Evolutionary conservation across 2,113 vertebrate genomes (phyloP).

Genomic region (Peromyscus californicus): DNA sequence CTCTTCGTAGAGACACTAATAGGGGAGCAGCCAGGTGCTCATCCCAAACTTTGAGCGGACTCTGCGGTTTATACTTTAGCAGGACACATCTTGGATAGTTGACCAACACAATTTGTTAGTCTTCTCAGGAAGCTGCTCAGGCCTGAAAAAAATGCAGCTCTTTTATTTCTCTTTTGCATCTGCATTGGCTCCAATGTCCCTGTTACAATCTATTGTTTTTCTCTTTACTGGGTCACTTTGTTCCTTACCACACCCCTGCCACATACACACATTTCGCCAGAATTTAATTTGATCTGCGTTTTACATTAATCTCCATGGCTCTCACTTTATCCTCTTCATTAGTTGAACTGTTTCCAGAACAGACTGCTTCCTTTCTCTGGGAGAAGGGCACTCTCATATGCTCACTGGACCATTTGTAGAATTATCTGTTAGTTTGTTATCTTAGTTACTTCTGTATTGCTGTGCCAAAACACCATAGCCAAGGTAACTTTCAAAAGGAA

Average conservation of each 20-base stretch:
- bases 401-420: not conserved
- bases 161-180: not conserved
- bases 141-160: not conserved
- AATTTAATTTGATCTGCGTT: not conserved
- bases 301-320: not conserved
- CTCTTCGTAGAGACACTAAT: not conserved
- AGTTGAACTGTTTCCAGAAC: slow-evolving; percentile 3
- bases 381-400: not conserved
- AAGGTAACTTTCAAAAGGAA: not conserved
- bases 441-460: not conserved
- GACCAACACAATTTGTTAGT: not conserved
- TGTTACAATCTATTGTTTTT: not conserved
- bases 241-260: not conserved
- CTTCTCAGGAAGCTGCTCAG: not conserved
- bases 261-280: not conserved
- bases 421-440: not conserved
- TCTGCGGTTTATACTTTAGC: not conserved
- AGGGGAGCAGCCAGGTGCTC: not conserved
- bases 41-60: not conserved
- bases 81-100: not conserved
- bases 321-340: slow-evolving; percentile 17
- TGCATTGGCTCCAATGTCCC: not conserved
- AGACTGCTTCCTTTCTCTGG: not conserved
- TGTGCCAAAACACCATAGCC: not conserved
- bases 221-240: not conserved